These are phyloP conservation scores for Lepidurus couesii DNA, from an alignment of 1,140 invertebrate genomes.

Conservation along the genomic window DNA sequence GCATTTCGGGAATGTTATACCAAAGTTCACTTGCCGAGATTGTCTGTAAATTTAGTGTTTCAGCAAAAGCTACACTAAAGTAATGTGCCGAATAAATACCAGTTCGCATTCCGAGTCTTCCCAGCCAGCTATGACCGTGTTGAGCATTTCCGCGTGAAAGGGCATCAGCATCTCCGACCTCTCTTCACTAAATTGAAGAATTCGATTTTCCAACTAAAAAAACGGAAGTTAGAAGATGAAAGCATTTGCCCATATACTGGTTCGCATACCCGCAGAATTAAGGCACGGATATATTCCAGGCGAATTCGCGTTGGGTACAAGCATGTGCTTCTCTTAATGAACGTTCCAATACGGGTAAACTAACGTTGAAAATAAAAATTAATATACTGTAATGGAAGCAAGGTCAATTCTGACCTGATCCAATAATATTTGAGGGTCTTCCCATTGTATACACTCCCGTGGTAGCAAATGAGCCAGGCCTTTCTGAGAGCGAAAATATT, in stretches of 20 bases:
- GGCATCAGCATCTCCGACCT: not conserved
- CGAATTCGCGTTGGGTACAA: conserved; percentile 3
- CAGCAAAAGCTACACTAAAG: not conserved
- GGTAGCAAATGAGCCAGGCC: not conserved
- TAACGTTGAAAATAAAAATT: not conserved
- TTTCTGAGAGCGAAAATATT: not conserved
- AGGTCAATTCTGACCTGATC: not conserved
- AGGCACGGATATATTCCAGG: not conserved
- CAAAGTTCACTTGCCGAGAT: not conserved
- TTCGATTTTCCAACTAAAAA: not conserved
- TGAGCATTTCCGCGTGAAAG: not conserved
- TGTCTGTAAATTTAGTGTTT: not conserved
- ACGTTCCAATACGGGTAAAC: not conserved
- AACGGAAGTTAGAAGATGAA: not conserved
- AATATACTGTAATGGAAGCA: not conserved
- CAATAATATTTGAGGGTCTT: not conserved
- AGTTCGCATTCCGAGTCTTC: not conserved
- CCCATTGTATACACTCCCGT: not conserved
- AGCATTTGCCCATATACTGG: not conserved
- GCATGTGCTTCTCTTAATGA: not conserved
- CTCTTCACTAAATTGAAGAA: not conserved
- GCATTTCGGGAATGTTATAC: not conserved
- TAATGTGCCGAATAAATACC: not conserved
- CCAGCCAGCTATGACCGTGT: not conserved
- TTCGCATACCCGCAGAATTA: not conserved